A percentile compares a stretch with the other conserved stretches of the same genome.
phyloP scores from a whole-genome alignment of 2,113 vertebrate species.

The Orcinus orca region DNA sequence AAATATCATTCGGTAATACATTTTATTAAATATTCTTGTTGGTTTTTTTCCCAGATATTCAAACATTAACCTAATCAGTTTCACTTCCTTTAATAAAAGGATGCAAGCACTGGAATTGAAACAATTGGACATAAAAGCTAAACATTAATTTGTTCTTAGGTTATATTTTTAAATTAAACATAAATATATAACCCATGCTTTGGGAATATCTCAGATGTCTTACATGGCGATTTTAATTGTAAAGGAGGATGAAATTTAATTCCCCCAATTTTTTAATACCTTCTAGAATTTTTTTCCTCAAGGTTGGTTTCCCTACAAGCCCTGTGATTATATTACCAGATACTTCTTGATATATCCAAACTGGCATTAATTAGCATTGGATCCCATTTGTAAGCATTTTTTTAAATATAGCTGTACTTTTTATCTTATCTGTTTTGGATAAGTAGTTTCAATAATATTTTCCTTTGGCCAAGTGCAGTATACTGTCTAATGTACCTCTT shows the following conservation, averaged over 20 bases:
- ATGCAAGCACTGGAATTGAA: neutral
- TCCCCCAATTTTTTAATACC: neutral
- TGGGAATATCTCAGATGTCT: neutral
- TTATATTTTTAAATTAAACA: constrained; percentile 19
- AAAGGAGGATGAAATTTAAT: neutral
- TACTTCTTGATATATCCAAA: neutral
- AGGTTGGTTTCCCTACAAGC: neutral
- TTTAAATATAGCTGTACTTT: neutral
- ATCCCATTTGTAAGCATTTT: neutral
- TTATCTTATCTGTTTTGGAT: neutral
- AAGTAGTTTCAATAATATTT: neutral
- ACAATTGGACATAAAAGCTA: neutral
- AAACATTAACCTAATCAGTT: neutral
- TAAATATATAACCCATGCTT: neutral
- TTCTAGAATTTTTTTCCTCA: neutral
- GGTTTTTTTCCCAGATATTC: neutral
- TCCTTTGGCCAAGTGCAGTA: neutral
- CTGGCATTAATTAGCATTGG: neutral
- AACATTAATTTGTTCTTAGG: neutral
- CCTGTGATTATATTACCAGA: neutral
- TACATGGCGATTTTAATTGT: neutral
- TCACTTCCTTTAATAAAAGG: neutral
- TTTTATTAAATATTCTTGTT: constrained; percentile 24
- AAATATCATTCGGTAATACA: neutral
- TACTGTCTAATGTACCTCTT: neutral